Evolutionary conservation across 2,888 invertebrate genomes (phyloP).

Genomic region (Maniola hyperantus): DNA sequence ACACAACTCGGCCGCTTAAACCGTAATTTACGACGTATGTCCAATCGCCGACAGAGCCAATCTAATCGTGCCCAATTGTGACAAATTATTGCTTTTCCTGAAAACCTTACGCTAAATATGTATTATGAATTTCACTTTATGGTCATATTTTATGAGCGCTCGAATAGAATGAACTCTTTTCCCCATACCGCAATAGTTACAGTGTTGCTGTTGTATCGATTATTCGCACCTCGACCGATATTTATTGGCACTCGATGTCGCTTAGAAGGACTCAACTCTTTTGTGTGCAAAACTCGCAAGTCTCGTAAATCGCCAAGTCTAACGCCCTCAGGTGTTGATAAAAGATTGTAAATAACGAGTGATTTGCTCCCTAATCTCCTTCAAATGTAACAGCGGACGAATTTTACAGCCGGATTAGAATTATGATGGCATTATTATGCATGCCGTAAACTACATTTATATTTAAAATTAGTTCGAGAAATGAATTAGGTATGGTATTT

Average conservation of each 20-base stretch:
- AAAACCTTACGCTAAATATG: conserved; percentile 73
- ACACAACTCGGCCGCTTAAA: conserved; percentile 63
- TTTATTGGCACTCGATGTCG: conserved; percentile 79
- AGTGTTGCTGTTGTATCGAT: conserved; percentile 69
- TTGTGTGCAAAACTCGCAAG: conserved; percentile 62
- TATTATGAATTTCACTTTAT: conserved; percentile 72
- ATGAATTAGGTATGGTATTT: not conserved
- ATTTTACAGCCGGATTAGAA: conserved; percentile 64
- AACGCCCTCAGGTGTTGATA: conserved; percentile 69
- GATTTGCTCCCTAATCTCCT: conserved; percentile 71
- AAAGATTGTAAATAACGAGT: conserved; percentile 75
- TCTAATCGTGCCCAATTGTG: conserved; percentile 82
- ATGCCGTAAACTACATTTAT: conserved; percentile 13
- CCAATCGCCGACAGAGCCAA: conserved; percentile 78
- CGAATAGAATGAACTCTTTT: conserved; percentile 58
- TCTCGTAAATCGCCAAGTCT: conserved; percentile 68
- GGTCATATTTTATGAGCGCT: conserved; percentile 60
- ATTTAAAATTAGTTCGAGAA: conserved; percentile 11
- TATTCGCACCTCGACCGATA: conserved; percentile 68
- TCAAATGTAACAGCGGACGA: conserved; percentile 62
- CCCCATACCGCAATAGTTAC: conserved; percentile 52
- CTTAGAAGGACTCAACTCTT: conserved; percentile 71
- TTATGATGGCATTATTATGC: conserved; percentile 42
- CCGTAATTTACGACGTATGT: conserved; percentile 79
- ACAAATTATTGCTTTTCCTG: conserved; percentile 82